Base-by-base conservation (phyloP, 1,140 invertebrate genomes). In the Aphelenchoides avenae region DNA sequence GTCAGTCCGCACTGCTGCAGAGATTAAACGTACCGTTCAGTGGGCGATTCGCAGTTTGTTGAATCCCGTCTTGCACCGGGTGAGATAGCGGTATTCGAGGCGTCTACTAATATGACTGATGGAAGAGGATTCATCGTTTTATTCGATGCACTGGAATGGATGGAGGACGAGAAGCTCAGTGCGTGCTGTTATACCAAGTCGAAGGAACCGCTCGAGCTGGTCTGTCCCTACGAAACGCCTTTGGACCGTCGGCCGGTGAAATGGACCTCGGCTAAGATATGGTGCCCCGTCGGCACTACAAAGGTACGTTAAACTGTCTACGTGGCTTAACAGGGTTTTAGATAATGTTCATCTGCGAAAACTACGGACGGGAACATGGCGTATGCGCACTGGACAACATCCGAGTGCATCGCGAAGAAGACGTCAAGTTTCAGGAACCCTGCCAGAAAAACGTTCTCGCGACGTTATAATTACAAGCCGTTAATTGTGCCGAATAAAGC, bases 341-440 rank as follows among this genome's bases (percentile, higher is more conserved):
- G 66, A 57, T 70, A 3, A 51, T 75, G 26, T 71, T 70, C 27
- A 61, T 70, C 18, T 70, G 67, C 49, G 67, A 70, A 42, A 70
- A 70, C 54, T 73, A 58, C 39, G 70, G 70, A 5, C 24, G 30
- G 0, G 31, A 31, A 9, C 31, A 44, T 24, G 60, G 66, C n/a
- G 37, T 73, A 27, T 70, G 67, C 48, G 67, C 58, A 13, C 9
- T 70, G 11, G 67, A 73, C 49, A 70, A 71, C 20, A 56, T 70
- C 20, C 48, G 66, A 41, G n/a, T n/a, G n/a, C n/a, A n/a, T n/a
- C n/a, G n/a, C n/a, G n/a, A n/a, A n/a, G n/a, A n/a, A n/a, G n/a
- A n/a, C n/a, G n/a, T n/a, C n/a, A n/a, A n/a, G n/a, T n/a, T n/a
- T n/a, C n/a, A n/a, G n/a, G n/a, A n/a, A n/a, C n/a, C n/a, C n/a